A percentile compares a stretch with the other conserved stretches of the same genome.
phyloP scores from a whole-genome alignment of 2,888 invertebrate genomes.

The Anthophora plumipes region DNA sequence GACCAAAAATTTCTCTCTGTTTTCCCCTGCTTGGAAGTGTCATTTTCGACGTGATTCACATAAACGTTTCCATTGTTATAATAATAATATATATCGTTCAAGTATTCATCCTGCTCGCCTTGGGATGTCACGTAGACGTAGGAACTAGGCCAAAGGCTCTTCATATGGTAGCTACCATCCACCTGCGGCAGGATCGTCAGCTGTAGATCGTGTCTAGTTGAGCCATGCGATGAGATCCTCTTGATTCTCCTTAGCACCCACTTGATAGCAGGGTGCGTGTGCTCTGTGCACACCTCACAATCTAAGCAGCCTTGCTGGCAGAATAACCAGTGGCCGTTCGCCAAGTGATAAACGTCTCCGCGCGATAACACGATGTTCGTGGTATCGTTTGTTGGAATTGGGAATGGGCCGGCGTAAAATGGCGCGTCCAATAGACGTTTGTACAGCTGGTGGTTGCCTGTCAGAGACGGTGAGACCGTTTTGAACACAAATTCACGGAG shows the following conservation, averaged over 20 bases:
- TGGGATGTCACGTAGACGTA: constrained; percentile 70
- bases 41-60: constrained; percentile 30
- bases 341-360: constrained; percentile 73
- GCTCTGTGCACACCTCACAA: constrained; percentile 71
- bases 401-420: constrained; percentile 72
- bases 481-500: constrained; percentile 77
- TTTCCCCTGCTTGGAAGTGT: constrained; percentile 4
- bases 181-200: constrained; percentile 75
- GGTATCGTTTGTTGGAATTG: constrained; percentile 44
- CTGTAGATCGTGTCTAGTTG: constrained; percentile 72
- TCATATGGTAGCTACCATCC: constrained; percentile 66
- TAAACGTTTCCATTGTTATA: background rate
- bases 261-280: constrained; percentile 65
- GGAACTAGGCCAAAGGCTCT: constrained; percentile 62
- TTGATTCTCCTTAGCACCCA: constrained; percentile 72
- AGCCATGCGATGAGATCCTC: constrained; percentile 44
- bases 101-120: constrained; percentile 27
- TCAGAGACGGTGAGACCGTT: constrained; percentile 73
- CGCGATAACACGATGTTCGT: constrained; percentile 69
- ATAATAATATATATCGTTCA: constrained; percentile 9
- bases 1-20: constrained; percentile 27
- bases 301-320: constrained; percentile 74
- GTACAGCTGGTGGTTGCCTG: constrained; percentile 69
- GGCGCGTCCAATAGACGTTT: constrained; percentile 73
- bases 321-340: constrained; percentile 73